A percentile compares a stretch with the other conserved stretches of the same genome.
Conservation (phyloP, 2,797 vertebrate species). For the Fistularia tabacaria region DNA sequence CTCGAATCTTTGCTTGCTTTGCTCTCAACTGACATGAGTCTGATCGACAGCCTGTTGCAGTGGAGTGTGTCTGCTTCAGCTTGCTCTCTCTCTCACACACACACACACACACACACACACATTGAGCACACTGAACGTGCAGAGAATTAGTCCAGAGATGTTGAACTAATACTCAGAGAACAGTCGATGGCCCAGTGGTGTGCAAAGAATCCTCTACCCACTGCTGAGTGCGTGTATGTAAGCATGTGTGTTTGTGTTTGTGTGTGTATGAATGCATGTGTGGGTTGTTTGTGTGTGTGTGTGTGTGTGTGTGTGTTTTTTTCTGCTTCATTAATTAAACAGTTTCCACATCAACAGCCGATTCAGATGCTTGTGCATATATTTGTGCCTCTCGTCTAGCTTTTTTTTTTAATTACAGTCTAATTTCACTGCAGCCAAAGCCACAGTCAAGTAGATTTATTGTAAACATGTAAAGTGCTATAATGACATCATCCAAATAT, state of each 20-base stretch:
- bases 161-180: conserved; percentile 41
- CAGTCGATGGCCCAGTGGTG: conserved; percentile 33
- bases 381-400: not conserved
- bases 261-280: conserved; percentile 4
- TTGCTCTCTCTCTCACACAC: conserved; percentile 8
- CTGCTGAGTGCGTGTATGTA: conserved; percentile 6
- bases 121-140: conserved; percentile 1
- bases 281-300: too few species aligned
- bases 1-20: conserved; percentile 30
- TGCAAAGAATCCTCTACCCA: conserved; percentile 21
- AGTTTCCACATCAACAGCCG: conserved; percentile 23
- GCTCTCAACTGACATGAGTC: conserved; percentile 24
- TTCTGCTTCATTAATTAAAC: conserved; percentile 39
- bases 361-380: conserved; percentile 11
- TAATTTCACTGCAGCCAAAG: too few species aligned
- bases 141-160: conserved; percentile 36
- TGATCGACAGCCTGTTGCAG: conserved; percentile 26
- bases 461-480: too few species aligned
- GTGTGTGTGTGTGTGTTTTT: conserved; percentile 15
- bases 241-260: conserved; percentile 1
- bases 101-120: conserved; percentile 11
- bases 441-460: too few species aligned
- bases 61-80: conserved; percentile 20
- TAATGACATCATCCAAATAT: too few species aligned
- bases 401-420: not conserved